Evolutionary conservation across 1,140 invertebrate species (phyloP), one percentile per base, ranked within the genome.

Genomic region (Myzus persicae): DNA sequence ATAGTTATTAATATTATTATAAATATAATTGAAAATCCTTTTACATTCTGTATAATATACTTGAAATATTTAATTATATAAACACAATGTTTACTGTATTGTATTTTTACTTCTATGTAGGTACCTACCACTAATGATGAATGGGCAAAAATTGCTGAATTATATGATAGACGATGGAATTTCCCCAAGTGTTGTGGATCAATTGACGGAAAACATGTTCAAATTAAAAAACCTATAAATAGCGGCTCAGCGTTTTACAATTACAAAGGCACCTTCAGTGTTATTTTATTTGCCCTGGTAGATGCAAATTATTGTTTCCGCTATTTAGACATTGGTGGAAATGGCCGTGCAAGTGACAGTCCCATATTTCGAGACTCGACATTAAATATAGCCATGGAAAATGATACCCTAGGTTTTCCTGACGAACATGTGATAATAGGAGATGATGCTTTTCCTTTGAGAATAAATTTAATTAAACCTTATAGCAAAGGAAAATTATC

Each of bases 361-460:
- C 95, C 95, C 7, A 94, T 95, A 54, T 95, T 95, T 94, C 94
- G 94, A 85, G 94, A 95, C 92, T 94, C 82, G 51, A 82, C 94
- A 93, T 92, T 95, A 82, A 94, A 91, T 82, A 93, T 94, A 85
- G 67, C 89, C 94, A 94, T 95, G 20, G 42, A 93, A 44, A 51
- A 94, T 81, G 51, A 94, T 94, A 94, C 93, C 94, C 40, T 93
- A 67, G 36, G 90, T 54, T 54, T 91, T 90, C 88, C 59, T 38
- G n/a, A 89, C 36, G 48, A 46, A 54, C 38, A 51, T 54, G 87
- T 94, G 94, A 94, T 95, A 94, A 94, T 96, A 44, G 96, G 93
- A n/a, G 96, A 96, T 94, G 95, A 95, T 93, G 95, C 95, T 82
- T 96, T 96, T 94, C 94, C 95, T 48, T 93, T 96, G 76, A 94